A percentile compares a stretch with the other conserved stretches of the same genome.
Evolutionary conservation across 2,113 vertebrate genomes (phyloP).

Genomic region (Edolisoma coerulescens): DNA sequence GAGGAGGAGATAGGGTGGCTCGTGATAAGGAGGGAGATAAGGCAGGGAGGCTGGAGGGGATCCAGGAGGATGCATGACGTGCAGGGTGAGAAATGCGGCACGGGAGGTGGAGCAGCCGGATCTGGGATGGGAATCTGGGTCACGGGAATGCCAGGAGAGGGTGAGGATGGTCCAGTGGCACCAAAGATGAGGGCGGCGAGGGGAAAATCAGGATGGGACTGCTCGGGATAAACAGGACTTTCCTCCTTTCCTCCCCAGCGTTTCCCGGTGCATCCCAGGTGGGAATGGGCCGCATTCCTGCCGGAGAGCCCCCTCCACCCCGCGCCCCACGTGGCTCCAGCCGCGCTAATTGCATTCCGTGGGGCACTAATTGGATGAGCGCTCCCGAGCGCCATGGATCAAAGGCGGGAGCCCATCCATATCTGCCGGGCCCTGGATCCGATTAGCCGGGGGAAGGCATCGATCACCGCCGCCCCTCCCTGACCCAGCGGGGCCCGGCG

Average conservation of each 20-base stretch:
- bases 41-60: not conserved
- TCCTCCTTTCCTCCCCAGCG: not conserved
- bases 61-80: not conserved
- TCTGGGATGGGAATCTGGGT: not conserved
- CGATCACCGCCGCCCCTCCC: constrained; percentile 16
- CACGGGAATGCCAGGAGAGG: not conserved
- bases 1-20: not conserved
- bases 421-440: constrained; percentile 18
- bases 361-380: constrained; percentile 69
- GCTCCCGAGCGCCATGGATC: constrained; percentile 64
- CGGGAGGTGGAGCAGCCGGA: not conserved
- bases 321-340: not conserved
- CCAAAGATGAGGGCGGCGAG: accelerated
- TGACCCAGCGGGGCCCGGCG: not conserved
- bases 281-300: not conserved
- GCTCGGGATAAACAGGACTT: not conserved
- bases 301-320: not conserved
- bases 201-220: not conserved
- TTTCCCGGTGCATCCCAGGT: not conserved
- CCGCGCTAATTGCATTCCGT: constrained; percentile 64
- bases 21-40: not conserved
- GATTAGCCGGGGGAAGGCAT: not conserved
- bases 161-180: not conserved
- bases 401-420: constrained; percentile 60
- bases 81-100: not conserved